Evolutionary conservation across 53 echinoderm and acorn worm genomes (phyloP).

Genomic region (Zoroaster sp.): DNA sequence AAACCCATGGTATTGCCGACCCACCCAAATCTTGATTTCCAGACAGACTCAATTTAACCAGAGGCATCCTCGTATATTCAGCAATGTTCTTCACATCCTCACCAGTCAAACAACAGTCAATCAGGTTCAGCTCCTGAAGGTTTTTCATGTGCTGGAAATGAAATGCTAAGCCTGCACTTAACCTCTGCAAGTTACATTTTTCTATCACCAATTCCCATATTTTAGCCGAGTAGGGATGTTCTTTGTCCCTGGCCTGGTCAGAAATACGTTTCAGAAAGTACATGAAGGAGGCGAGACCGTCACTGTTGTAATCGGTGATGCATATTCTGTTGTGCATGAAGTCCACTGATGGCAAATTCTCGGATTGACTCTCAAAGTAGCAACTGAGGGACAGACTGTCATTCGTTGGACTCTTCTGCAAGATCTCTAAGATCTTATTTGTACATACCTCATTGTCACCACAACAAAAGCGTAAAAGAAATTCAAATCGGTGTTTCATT

Average conservation of each 20-base stretch:
- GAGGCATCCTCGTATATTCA: neutral
- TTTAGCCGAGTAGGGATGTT: neutral
- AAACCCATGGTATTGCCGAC: neutral
- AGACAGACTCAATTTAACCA: neutral
- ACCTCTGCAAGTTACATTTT: neutral
- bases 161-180: neutral
- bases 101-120: neutral
- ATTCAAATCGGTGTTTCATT: neutral
- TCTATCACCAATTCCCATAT: neutral
- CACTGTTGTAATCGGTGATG: neutral
- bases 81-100: neutral
- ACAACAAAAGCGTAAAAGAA: conserved; percentile 1
- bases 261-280: neutral
- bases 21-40: neutral
- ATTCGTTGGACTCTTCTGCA: neutral
- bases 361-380: conserved; percentile 5
- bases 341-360: neutral
- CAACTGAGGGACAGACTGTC: neutral
- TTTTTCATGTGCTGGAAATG: neutral
- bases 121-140: neutral
- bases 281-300: neutral
- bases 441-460: conserved; percentile 5
- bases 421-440: neutral
- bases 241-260: no score
- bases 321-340: neutral